phyloP scores from a whole-genome alignment of 2,797 vertebrate genomes.

The Nannoperca obscura region DNA sequence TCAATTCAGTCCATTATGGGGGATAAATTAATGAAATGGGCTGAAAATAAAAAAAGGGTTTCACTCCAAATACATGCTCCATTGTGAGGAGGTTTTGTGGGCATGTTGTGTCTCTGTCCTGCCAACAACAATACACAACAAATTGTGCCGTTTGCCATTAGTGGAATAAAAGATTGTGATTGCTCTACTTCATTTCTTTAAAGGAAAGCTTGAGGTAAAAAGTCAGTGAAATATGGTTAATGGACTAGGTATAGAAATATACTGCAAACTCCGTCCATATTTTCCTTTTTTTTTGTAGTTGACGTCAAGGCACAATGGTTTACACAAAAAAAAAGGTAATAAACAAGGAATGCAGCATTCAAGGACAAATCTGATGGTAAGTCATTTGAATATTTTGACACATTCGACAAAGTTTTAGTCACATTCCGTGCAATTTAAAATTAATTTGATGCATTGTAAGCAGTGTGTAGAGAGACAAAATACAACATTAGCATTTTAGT shows the following conservation, averaged over 20 bases:
- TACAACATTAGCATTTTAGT: constrained; percentile 49
- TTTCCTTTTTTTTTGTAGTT: constrained; percentile 23
- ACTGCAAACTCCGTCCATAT: neutral
- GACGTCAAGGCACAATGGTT: constrained; percentile 15
- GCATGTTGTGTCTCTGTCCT: constrained; percentile 48
- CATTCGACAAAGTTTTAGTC: constrained; percentile 60
- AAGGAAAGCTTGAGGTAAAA: constrained; percentile 40
- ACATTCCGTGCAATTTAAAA: constrained; percentile 47
- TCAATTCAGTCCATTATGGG: constrained; percentile 80
- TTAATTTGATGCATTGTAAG: constrained; percentile 61
- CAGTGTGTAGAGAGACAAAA: constrained; percentile 37
- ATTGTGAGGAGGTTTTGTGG: constrained; percentile 60
- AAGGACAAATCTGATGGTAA: constrained; percentile 60
- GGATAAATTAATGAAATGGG: constrained; percentile 77
- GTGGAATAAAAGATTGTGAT: constrained; percentile 51
- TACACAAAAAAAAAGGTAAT: constrained; percentile 21
- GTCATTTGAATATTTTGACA: constrained; percentile 61
- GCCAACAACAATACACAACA: constrained; percentile 63
- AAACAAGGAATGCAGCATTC: constrained; percentile 36
- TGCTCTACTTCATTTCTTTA: constrained; percentile 42
- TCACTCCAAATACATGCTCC: constrained; percentile 60
- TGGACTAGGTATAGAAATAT: constrained; percentile 39
- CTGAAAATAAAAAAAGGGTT: constrained; percentile 59
- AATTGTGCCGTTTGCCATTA: constrained; percentile 56
- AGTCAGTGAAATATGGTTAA: constrained; percentile 53